Evolutionary conservation across 2,888 invertebrate genomes (phyloP).

Genomic region (Chrysomela aeneicollis): DNA sequence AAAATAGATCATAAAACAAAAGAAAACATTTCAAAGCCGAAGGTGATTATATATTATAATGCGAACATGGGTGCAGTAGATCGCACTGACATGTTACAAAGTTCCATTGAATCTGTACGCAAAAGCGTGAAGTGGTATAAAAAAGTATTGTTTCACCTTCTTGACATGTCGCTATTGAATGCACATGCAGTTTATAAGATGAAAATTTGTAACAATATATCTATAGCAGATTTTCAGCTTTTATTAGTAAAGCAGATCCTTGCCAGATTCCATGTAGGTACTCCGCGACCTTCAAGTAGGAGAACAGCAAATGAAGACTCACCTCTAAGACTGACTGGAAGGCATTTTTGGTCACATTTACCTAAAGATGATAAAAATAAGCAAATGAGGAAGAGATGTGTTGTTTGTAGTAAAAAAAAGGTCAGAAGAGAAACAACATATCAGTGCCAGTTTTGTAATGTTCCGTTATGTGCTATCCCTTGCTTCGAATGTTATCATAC

Average conservation of each 20-base stretch:
- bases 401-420: conserved; percentile 14
- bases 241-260: conserved; percentile 35
- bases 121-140: conserved; percentile 45
- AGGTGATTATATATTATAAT: conserved; percentile 42
- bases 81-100: conserved; percentile 44
- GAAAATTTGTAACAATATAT: conserved; percentile 16
- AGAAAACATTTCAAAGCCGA: conserved; percentile 43
- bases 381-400: conserved; percentile 9
- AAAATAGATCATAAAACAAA: conserved; percentile 26
- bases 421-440: conserved; percentile 19
- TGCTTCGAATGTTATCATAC: conserved; percentile 15
- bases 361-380: conserved; percentile 11
- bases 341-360: conserved; percentile 5
- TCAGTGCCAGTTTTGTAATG: conserved; percentile 11
- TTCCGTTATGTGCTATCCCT: conserved; percentile 13
- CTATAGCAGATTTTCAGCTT: conserved; percentile 33
- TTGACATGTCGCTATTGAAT: conserved; percentile 40
- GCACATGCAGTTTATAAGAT: conserved; percentile 38
- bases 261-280: conserved; percentile 24
- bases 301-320: conserved; percentile 8
- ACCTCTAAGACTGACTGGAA: conserved; percentile 9
- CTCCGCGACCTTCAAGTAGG: not conserved
- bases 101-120: conserved; percentile 37
- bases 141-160: conserved; percentile 48
- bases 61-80: conserved; percentile 39